Base-by-base conservation (phyloP, 2,888 invertebrate species). In the Drosophila putrida region DNA sequence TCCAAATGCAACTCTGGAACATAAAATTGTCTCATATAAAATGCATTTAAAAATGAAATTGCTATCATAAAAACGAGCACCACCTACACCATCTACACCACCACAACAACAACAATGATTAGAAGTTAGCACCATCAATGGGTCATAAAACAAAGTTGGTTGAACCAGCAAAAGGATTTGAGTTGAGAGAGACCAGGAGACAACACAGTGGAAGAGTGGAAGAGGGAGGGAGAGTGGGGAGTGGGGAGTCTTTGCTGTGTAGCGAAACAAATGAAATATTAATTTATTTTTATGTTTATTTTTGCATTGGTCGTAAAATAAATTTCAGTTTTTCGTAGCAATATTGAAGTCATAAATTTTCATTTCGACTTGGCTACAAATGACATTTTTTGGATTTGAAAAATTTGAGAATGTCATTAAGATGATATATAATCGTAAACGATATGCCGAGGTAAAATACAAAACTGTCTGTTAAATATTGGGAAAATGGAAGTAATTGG, bases 91-190 rank as follows among this genome's bases (percentile, higher is more conserved):
- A 51, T 31, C 38, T 43, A 54, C 5, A 51, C 38, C 73, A 60
- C 49, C 47, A 68, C 51, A 57, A 76, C 49, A 80, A 58, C 46
- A 69, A 46, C 54, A 66, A 63, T 51, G 69, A 61, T 25, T 38
- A 61, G 38, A 43, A 51, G 50, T 49, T 46, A 53, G 58, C 35
- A 31, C 41, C 69, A 73, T 36, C 62, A 51, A 47, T 60, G 46
- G 66, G 59, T n/a, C 81, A 71, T 82, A 86, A 85, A 82, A 71
- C 67, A 82, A 70, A 78, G 72, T 78, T 78, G 53, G 70, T 65
- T 63, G 73, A 28, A 47, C 9, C 65, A 43, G 72, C 44, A 53
- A 70, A 62, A 64, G 71, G 65, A 61, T 65, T 54, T 43, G 5
- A 5, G 58, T 47, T 46, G 54, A 31, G n/a, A 25, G 47, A 31